Evolutionary conservation across 2,113 vertebrate genomes (phyloP).

Genomic region (Xiphophorus couchianus): DNA sequence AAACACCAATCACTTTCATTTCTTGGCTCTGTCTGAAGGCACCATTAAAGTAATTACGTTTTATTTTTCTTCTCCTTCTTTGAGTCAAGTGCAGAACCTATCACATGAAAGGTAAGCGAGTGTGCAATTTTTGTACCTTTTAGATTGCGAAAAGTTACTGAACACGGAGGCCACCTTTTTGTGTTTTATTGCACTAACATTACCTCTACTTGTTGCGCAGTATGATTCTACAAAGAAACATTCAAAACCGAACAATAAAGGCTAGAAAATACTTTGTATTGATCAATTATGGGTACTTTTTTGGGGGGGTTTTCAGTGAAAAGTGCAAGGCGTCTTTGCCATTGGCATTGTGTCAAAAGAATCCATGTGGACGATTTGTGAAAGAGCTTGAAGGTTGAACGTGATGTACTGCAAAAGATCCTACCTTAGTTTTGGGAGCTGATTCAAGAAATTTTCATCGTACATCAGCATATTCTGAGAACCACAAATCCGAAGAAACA

Average conservation of each 20-base stretch:
- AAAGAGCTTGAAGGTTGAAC: background rate
- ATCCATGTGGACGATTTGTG: background rate
- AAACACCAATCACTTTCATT: conserved; percentile 4
- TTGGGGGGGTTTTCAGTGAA: background rate
- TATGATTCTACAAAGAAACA: no score
- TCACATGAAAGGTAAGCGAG: background rate
- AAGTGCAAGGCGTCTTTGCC: background rate
- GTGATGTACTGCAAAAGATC: conserved; percentile 4
- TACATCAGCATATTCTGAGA: conserved; percentile 2
- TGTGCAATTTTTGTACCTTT: background rate
- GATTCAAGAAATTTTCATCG: conserved; percentile 28
- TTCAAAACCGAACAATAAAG: no score
- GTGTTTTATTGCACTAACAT: no score
- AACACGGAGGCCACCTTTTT: no score
- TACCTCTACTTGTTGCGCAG: no score
- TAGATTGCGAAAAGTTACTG: background rate
- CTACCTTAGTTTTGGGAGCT: conserved; percentile 62
- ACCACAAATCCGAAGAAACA: background rate
- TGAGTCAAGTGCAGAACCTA: background rate
- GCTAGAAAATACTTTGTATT: no score
- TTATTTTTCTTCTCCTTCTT: background rate
- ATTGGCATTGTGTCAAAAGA: background rate
- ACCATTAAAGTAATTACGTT: background rate
- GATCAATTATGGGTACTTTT: background rate
- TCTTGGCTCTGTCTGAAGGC: background rate